Evolutionary conservation across 37 sponge, comb jelly and placozoan genomes (phyloP).

Genomic region (Axinella damicornis): DNA sequence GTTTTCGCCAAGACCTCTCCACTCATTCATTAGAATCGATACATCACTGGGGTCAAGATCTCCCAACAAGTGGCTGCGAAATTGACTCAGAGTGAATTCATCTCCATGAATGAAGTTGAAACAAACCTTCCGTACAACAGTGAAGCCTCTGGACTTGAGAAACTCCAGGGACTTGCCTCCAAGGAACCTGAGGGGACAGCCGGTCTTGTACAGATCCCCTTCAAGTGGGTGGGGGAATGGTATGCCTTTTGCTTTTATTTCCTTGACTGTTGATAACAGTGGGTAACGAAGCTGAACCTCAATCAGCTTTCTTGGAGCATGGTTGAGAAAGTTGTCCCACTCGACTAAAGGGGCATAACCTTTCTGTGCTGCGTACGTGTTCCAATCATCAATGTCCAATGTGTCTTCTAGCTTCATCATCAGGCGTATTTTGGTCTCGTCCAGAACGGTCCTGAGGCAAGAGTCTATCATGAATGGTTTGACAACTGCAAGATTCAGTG

Average conservation of each 20-base stretch:
- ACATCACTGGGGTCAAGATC: conserved; percentile 1
- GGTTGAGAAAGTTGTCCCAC: conserved; percentile 19
- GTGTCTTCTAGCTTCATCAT: conserved; percentile 31
- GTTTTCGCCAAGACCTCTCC: conserved; percentile 43
- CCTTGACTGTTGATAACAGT: not conserved
- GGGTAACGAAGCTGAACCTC: conserved; percentile 46
- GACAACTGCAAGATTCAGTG: conserved; percentile 22
- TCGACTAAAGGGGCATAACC: conserved; percentile 40
- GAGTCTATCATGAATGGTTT: conserved; percentile 43
- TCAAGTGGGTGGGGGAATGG: not conserved
- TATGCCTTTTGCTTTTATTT: not conserved
- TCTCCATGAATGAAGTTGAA: conserved; percentile 48
- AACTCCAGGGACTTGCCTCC: not conserved
- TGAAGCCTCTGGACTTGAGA: conserved; percentile 14
- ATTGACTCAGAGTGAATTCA: conserved; percentile 24
- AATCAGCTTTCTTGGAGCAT: conserved; percentile 57
- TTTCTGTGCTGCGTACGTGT: not conserved
- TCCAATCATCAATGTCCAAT: conserved; percentile 32
- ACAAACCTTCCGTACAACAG: conserved; percentile 42
- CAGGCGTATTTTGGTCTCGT: not conserved
- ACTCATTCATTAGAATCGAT: conserved; percentile 32
- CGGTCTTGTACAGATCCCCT: conserved; percentile 5
- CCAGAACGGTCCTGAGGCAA: conserved; percentile 5
- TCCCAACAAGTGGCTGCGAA: conserved; percentile 32
- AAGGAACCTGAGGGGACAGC: conserved; percentile 21